Base-by-base conservation (phyloP, 2,888 invertebrate species). In the Caenorhabditis sulstoni region DNA sequence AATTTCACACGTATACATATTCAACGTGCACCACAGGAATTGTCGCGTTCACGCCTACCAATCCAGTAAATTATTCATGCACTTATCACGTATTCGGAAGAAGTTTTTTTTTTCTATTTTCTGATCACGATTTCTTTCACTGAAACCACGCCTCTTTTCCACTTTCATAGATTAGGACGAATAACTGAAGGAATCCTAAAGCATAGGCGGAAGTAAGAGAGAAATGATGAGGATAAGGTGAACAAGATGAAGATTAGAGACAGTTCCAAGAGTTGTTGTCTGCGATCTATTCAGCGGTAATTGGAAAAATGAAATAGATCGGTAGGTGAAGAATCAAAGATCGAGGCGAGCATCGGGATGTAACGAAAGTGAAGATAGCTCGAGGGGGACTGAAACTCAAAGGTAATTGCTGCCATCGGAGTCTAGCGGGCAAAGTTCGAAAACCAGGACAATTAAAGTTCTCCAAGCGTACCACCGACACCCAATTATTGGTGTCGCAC, bases 21-120 rank as follows among this genome's bases (percentile, higher is more conserved):
- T 61, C 70, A 70, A 8, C 59, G 23, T 5, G 35, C 35, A 16
- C 35, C 35, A 35, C 53, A 37, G 29, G 45, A 44, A 52, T 35
- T 59, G 44, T 68, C 44, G 52, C 52, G 68, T 68, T 68, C 68
- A 59, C 68, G 70, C 70, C 70, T 70, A 70, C 70, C 70, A 61
- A 53, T 16, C 45, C 16, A 5, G 52, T 52, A 20, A 70, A 70
- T 70, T 70, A 70, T 70, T 70, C 53, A 70, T 61, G 37, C 39
- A 70, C 52, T 45, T 70, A 70, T 59, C 61, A 70, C 53, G 52
- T 70, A 59, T 70, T 70, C 45, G 44, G 37, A 70, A 59, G 44
- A 59, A 55, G 45, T 45, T 68, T 29, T 29, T n/a, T 45, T 68
- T 29, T 29, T n/a, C 37, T 53, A 47, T 61, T 61, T 70, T 52